These are phyloP conservation scores for Pipistrellus kuhlii DNA, from an alignment of 2,797 vertebrate species.

Conservation along the genomic window DNA sequence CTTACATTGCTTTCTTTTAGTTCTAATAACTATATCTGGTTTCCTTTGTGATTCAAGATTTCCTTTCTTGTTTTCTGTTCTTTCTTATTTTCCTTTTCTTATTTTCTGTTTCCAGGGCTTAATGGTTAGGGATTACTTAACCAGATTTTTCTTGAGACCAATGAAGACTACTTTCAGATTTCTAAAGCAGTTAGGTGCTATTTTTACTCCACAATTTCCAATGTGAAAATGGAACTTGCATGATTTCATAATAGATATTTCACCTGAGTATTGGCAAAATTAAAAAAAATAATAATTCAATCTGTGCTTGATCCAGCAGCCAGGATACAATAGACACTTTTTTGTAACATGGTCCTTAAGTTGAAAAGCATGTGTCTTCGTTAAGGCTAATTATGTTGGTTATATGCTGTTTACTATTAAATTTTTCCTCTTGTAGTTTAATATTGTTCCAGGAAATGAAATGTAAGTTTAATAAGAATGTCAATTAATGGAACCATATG, in stretches of 20 bases:
- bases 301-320: neutral
- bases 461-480: constrained; percentile 78
- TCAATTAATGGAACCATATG: constrained; percentile 51
- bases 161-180: constrained; percentile 1
- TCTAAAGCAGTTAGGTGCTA: constrained; percentile 15
- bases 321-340: neutral
- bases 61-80: neutral
- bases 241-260: constrained; percentile 64
- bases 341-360: neutral
- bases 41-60: constrained; percentile 26
- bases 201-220: constrained; percentile 62
- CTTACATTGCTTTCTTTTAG: neutral
- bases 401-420: constrained; percentile 73
- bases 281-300: neutral
- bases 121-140: constrained; percentile 47
- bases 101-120: neutral
- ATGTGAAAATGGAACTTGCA: constrained; percentile 41
- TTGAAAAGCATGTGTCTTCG: constrained; percentile 57
- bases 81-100: neutral
- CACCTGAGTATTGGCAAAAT: constrained; percentile 1
- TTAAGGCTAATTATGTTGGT: constrained; percentile 42
- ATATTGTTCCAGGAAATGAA: constrained; percentile 75
- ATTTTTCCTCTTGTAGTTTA: constrained; percentile 56
- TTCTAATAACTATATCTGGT: neutral
- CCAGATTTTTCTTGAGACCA: constrained; percentile 48